Conservation (phyloP, 2,797 vertebrate species). For the Bryconaethiops microstoma region DNA sequence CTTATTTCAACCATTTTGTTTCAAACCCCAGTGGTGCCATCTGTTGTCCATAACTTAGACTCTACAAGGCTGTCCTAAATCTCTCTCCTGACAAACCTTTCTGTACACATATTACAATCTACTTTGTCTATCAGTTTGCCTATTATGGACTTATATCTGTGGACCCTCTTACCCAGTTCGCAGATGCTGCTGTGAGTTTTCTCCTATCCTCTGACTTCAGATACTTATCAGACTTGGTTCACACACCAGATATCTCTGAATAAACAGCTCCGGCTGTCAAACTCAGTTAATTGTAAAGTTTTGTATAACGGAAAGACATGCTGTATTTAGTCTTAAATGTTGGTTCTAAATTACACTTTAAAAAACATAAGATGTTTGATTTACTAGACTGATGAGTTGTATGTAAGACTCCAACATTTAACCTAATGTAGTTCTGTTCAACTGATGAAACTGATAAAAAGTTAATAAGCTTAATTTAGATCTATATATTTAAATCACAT, state of each 20-base stretch:
- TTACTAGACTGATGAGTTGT: too few relatives aligned
- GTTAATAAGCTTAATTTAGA: too few relatives aligned
- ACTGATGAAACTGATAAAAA: too few relatives aligned
- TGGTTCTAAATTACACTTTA: not conserved
- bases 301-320: not conserved
- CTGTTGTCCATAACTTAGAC: slow-evolving; percentile 3
- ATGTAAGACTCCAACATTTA: too few relatives aligned
- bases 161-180: not conserved
- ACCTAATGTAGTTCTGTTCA: too few relatives aligned
- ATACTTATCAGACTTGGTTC: slow-evolving; percentile 18
- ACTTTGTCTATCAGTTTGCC: not conserved
- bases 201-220: not conserved
- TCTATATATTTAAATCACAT: too few relatives aligned
- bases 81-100: not conserved
- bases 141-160: slow-evolving; percentile 12
- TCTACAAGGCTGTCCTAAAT: not conserved
- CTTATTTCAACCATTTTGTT: slow-evolving; percentile 11
- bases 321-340: slow-evolving; percentile 5
- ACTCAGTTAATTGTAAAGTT: not conserved
- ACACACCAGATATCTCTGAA: slow-evolving; percentile 14
- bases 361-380: too few relatives aligned
- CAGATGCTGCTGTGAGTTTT: slow-evolving; percentile 4
- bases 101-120: not conserved
- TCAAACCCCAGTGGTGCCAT: not conserved
- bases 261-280: slow-evolving; percentile 6